Base-by-base conservation (phyloP, 2,797 vertebrate genomes). In the Enteromius mattozi region DNA sequence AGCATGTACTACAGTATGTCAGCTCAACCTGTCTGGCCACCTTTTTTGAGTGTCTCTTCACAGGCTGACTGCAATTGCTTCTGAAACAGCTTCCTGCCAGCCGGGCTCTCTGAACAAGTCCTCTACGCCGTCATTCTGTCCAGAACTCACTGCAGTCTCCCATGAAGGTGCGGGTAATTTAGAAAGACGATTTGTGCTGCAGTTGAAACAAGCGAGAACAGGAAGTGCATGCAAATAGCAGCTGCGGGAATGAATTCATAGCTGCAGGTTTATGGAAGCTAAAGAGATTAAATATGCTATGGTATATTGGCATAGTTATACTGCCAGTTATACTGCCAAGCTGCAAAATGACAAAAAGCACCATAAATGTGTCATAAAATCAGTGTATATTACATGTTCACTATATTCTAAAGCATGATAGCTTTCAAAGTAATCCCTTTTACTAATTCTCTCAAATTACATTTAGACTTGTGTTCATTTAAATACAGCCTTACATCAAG, bases 31-130 rank as follows among this genome's bases (percentile, higher is more conserved):
- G 71, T 56, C 71, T 75, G 56, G 37, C 33, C 1, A 0, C 12
- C 37, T 7, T 17, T 65, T 35, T 27, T 5, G 19, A 74, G 40
- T 8, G 5, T 13, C 71, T 75, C n/a, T 68, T 76, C 61, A 56
- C 71, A 54, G 9, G n/a, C 35, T 42, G 80, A 72, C 54, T 63
- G 54, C 30, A 51, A 81, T 59, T 45, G 37, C 35, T 12, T 71
- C 24, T 59, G 51, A 81, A 72, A 17, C 69, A 61, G 68, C 68
- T 81, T 37, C 33, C 79, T 86, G 85, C 74, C 85, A 84, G 54
- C 80, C 3, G 0, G 17, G 35, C 42, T 74, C 65, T 82, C 30
- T 56, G 82, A 85, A 82, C 79, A 65, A 88, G 80, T 49, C 80
- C 45, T 47, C 76, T 82, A 35, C 54, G 27, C 63, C 17, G 4